Conservation (phyloP, 1,140 invertebrate genomes). For the Lanistes nyassanus region DNA sequence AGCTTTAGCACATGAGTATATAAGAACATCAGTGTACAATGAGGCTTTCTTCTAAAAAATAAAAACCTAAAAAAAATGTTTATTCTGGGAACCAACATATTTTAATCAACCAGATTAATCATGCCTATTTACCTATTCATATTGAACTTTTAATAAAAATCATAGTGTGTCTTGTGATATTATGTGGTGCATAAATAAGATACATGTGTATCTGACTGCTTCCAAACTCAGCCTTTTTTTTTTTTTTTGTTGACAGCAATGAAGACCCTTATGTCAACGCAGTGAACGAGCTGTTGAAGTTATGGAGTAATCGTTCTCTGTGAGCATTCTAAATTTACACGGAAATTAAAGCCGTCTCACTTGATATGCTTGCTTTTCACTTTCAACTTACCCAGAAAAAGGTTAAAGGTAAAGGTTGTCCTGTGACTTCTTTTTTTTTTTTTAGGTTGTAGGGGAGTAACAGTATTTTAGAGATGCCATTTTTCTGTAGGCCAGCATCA, state of each 20-base stretch:
- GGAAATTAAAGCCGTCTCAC: not conserved
- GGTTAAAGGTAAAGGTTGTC: not conserved
- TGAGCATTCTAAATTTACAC: not conserved
- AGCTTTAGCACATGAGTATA: no score
- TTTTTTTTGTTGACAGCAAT: slow-evolving; percentile 2
- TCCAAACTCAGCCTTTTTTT: not conserved
- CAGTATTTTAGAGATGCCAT: not conserved
- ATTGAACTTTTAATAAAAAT: no score
- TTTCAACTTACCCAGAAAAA: not conserved
- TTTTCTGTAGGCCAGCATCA: not conserved
- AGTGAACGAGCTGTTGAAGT: not conserved
- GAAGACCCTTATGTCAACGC: slow-evolving; percentile 11
- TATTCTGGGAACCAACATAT: no score
- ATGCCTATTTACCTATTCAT: no score
- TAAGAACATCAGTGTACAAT: no score
- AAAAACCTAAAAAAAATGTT: no score
- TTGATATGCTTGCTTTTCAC: not conserved
- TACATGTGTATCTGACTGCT: no score
- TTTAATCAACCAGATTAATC: no score
- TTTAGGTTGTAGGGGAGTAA: not conserved
- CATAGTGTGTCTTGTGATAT: no score
- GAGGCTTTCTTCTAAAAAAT: no score
- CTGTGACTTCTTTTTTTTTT: not conserved
- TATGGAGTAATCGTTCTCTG: slow-evolving; percentile 9
- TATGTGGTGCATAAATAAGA: no score